phyloP scores from a whole-genome alignment of 2,797 vertebrate species.

The Dipus sagitta region DNA sequence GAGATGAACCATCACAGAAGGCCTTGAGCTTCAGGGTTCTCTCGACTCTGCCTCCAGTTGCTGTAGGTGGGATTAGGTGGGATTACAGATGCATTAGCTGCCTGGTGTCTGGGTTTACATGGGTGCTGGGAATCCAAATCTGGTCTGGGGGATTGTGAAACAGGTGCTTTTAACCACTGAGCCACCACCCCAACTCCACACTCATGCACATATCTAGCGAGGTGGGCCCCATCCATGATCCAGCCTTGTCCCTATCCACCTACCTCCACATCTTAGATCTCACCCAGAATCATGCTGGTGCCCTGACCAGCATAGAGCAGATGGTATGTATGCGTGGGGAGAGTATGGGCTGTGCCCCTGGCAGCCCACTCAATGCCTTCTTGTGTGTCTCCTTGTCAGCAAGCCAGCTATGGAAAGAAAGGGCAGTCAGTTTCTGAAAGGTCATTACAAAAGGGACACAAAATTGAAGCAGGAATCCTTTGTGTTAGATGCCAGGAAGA shows the following conservation, averaged over 20 bases:
- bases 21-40: no score
- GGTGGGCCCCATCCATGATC: background rate
- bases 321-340: background rate
- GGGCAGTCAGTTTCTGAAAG: conserved; percentile 74
- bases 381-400: conserved; percentile 73
- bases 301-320: background rate
- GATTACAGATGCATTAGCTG: no score
- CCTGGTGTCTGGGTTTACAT: no score
- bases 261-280: background rate
- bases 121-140: no score
- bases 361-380: conserved; percentile 72
- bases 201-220: background rate
- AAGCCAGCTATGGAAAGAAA: conserved; percentile 72
- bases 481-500: conserved; percentile 5
- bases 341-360: background rate
- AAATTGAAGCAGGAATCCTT: conserved; percentile 34
- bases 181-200: background rate
- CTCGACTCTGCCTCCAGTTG: no score
- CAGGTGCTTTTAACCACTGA: background rate
- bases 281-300: background rate
- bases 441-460: conserved; percentile 57
- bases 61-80: no score
- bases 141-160: no score
- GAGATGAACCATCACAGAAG: no score
- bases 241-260: background rate